phyloP scores from a whole-genome alignment of 2,888 invertebrate genomes.

The Stenurella melanura region DNA sequence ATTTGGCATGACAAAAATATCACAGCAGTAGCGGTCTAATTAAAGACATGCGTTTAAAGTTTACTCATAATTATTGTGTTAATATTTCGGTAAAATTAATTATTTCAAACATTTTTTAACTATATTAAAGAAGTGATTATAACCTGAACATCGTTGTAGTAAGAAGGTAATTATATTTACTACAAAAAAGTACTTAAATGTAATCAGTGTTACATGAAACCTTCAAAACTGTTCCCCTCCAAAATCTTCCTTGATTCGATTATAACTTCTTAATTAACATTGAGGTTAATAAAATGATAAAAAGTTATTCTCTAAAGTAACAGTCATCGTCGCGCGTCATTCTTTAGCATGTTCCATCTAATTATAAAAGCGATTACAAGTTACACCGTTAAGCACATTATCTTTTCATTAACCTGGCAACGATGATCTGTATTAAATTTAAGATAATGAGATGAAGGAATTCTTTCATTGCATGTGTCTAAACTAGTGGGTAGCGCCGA shows the following conservation, averaged over 20 bases:
- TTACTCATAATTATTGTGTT: too few species aligned
- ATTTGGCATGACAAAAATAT: too few species aligned
- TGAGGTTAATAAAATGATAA: slow-evolving; percentile 7
- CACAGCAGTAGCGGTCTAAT: too few species aligned
- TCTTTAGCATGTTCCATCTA: slow-evolving; percentile 14
- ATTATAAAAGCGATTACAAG: slow-evolving; percentile 26
- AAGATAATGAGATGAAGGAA: slow-evolving; percentile 4
- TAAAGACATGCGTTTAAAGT: too few species aligned
- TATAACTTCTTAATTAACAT: slow-evolving; percentile 26
- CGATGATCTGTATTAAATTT: slow-evolving; percentile 30
- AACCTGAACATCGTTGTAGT: too few species aligned
- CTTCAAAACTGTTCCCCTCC: neutral
- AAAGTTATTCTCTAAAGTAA: slow-evolving; percentile 9
- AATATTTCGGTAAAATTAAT: too few species aligned
- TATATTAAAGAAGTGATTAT: too few species aligned
- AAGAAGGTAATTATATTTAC: neutral
- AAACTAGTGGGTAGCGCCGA: too few species aligned
- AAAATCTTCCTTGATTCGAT: slow-evolving; percentile 23
- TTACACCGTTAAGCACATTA: slow-evolving; percentile 21
- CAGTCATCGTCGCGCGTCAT: slow-evolving; percentile 5
- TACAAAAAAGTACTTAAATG: neutral
- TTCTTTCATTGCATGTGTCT: neutral
- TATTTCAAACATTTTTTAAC: too few species aligned
- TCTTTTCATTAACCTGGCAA: slow-evolving; percentile 22
- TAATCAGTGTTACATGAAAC: neutral